Evolutionary conservation across 2,888 invertebrate genomes (phyloP), one percentile per base, ranked within the genome.

Genomic region (Hirtodrosophila histrioides): DNA sequence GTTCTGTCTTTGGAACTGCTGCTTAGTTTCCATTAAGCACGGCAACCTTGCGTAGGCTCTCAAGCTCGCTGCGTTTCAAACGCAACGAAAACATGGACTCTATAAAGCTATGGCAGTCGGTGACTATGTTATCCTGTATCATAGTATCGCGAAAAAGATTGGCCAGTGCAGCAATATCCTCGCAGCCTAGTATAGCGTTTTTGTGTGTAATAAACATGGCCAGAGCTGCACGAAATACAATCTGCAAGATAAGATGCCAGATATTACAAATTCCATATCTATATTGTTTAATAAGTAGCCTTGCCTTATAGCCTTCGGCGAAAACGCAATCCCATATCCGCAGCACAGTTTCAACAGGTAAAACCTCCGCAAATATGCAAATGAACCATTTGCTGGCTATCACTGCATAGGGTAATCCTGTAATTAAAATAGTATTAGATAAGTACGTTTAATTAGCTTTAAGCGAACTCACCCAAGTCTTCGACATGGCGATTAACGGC

Each of bases 311-410:
- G 41, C 98, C 98, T 92, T 99, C 98, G 83, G 96, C 95, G 92
- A 99, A 98, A 64, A 98, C 92, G 89, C 98, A 97, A 92, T 99
- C 98, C 98, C 98, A 98, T 92, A 98, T 96, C 88, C 98, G 93
- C 23, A 98, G 93, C 40, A 98, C 97, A 6, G 98, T 98, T 94
- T 98, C 98, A 62, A 96, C 95, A 0, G 98, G 98, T 65, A 98
- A 93, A 55, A 98, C 97, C 93, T 98, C 98, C 51, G 97, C 96
- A 92, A 96, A 98, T 50, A 98, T 93, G 90, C 98, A 98, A 82
- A 98, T 96, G 90, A 98, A 98, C 98, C 98, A 98, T 92, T 98
- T 98, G 62, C 97, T 97, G 29, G 96, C 95, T 83, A 98, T 95
- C 62, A 98, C 95, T 54, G 97, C 95, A 96, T 97, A 98, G 10